phyloP scores from a whole-genome alignment of 2,797 vertebrate species.

The Poecile montanus region DNA sequence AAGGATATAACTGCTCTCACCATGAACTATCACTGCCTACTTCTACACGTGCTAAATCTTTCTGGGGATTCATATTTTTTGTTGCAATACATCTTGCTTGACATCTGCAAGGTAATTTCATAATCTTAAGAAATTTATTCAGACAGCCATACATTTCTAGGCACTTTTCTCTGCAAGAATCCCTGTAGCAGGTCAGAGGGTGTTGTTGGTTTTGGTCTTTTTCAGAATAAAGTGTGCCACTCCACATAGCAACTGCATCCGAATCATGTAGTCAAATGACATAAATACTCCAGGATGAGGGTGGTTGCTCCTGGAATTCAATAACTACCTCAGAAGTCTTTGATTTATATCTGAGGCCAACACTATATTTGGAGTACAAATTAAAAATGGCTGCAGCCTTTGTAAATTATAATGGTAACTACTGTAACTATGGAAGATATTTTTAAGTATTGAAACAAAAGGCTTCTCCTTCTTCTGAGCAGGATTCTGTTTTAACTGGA shows the following conservation, averaged over 20 bases:
- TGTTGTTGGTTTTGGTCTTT: neutral
- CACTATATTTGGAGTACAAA: neutral
- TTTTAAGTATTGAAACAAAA: neutral
- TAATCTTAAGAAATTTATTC: neutral
- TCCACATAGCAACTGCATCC: neutral
- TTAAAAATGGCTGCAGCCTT: neutral
- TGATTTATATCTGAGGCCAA: neutral
- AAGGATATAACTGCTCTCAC: conserved; percentile 2
- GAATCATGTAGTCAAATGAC: neutral
- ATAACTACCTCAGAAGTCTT: neutral
- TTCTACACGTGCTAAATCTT: neutral
- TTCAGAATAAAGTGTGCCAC: neutral
- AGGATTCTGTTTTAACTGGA: neutral
- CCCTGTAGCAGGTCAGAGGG: neutral
- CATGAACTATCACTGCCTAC: neutral
- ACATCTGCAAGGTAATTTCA: neutral
- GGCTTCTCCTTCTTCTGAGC: neutral
- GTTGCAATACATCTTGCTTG: neutral
- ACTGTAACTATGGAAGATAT: neutral
- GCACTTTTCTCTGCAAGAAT: neutral
- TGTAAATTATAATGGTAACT: neutral
- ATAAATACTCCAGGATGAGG: neutral
- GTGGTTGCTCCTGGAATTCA: neutral
- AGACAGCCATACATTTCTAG: neutral
- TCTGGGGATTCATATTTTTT: neutral